Evolutionary conservation across 2,888 invertebrate species (phyloP).

Genomic region (Trachelus stipa): DNA sequence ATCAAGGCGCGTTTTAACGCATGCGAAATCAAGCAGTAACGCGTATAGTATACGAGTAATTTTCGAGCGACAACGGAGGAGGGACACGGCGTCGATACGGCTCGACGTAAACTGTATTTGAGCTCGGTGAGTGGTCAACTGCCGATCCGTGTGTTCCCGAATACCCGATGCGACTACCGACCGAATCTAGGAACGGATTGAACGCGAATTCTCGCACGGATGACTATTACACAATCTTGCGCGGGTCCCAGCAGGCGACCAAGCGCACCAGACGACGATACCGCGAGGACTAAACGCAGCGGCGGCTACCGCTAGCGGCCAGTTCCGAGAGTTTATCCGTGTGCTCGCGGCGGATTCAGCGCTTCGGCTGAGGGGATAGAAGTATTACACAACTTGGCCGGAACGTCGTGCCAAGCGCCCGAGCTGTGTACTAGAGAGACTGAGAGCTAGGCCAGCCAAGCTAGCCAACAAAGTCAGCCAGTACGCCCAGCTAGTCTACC

Average conservation of each 20-base stretch:
- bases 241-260: constrained; percentile 19
- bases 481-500: too few relatives aligned
- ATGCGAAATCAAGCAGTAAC: background rate
- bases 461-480: constrained; percentile 1
- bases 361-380: constrained; percentile 27
- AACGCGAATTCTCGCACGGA: background rate
- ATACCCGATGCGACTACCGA: background rate
- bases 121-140: background rate
- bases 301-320: constrained; percentile 21
- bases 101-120: background rate
- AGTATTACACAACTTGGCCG: constrained; percentile 48
- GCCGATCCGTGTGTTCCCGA: background rate
- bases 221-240: constrained; percentile 21
- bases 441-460: background rate
- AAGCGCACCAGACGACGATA: constrained; percentile 28
- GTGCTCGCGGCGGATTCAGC: constrained; percentile 4
- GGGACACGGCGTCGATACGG: background rate
- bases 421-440: constrained; percentile 9
- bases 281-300: constrained; percentile 31
- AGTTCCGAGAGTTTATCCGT: constrained; percentile 6
- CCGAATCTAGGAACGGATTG: background rate
- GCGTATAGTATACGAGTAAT: background rate
- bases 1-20: background rate
- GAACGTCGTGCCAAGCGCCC: constrained; percentile 49
- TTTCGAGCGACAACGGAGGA: background rate